Conservation (phyloP, 1,140 invertebrate genomes). For the Scaptomyza hsui region DNA sequence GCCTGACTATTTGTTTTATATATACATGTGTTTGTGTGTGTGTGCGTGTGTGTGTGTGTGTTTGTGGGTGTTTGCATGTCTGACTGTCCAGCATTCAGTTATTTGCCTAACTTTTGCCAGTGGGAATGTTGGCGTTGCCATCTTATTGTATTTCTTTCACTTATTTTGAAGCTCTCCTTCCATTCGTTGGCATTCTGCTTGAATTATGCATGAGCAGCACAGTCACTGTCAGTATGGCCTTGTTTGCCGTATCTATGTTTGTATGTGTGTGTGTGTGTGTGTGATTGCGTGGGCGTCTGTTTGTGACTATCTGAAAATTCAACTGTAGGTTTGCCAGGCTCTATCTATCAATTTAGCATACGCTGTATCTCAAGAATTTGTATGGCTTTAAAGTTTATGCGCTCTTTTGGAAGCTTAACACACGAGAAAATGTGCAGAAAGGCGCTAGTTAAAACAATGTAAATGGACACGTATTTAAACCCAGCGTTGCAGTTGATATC, state of each 20-base stretch:
- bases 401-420: slow-evolving; percentile 21
- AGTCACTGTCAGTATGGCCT: slow-evolving; percentile 67
- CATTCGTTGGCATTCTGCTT: slow-evolving; percentile 31
- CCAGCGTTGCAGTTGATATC: too few species aligned
- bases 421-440: slow-evolving; percentile 24
- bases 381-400: slow-evolving; percentile 62
- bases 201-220: slow-evolving; percentile 73
- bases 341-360: slow-evolving; percentile 80
- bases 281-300: neutral
- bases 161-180: slow-evolving; percentile 8
- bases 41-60: neutral
- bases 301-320: neutral
- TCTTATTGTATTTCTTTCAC: slow-evolving; percentile 44
- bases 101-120: slow-evolving; percentile 68
- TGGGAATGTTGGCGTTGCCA: slow-evolving; percentile 30
- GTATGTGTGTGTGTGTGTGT: slow-evolving; percentile 7
- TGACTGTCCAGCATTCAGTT: slow-evolving; percentile 40
- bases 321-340: slow-evolving; percentile 28
- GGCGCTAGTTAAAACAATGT: slow-evolving; percentile 5
- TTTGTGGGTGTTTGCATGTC: neutral
- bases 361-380: slow-evolving; percentile 72
- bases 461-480: too few species aligned
- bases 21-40: neutral
- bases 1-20: neutral
- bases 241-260: slow-evolving; percentile 21